phyloP scores from a whole-genome alignment of 2,113 vertebrate genomes.

The Uropsilus gracilis region DNA sequence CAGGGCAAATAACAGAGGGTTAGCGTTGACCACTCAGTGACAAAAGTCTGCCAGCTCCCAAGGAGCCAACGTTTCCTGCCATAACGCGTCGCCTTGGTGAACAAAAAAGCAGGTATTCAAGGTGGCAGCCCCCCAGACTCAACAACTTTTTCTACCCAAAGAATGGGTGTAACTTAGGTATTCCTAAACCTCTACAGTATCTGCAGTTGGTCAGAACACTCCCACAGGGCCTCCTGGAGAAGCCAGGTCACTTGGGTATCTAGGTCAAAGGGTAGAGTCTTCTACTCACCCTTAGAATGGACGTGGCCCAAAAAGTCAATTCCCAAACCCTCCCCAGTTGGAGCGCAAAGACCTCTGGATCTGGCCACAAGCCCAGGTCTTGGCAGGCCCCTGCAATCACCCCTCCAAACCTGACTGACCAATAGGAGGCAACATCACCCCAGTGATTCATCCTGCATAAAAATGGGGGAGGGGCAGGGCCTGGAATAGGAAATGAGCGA shows the following conservation, averaged over 20 bases:
- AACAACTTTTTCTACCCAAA: neutral
- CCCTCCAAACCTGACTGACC: neutral
- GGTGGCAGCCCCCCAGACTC: neutral
- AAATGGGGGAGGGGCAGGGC: neutral
- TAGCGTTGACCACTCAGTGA: neutral
- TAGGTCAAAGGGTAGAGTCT: neutral
- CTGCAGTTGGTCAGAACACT: neutral
- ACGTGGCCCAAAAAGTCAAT: neutral
- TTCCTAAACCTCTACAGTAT: neutral
- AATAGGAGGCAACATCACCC: neutral
- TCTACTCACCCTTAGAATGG: neutral
- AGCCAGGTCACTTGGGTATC: neutral
- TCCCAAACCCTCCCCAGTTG: neutral
- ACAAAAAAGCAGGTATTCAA: neutral
- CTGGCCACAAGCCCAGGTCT: neutral
- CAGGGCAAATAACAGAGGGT: neutral
- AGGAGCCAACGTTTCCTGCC: neutral
- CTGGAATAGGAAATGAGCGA: neutral
- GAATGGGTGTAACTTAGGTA: neutral
- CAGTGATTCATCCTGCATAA: conserved; percentile 17
- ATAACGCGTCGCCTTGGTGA: neutral
- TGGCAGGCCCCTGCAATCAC: neutral
- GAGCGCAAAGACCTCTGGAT: neutral
- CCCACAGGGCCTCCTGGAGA: neutral
- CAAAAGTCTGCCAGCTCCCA: neutral